These are phyloP conservation scores for Graptemys geographica DNA, from an alignment of 2,797 vertebrate species.

Conservation along the genomic window DNA sequence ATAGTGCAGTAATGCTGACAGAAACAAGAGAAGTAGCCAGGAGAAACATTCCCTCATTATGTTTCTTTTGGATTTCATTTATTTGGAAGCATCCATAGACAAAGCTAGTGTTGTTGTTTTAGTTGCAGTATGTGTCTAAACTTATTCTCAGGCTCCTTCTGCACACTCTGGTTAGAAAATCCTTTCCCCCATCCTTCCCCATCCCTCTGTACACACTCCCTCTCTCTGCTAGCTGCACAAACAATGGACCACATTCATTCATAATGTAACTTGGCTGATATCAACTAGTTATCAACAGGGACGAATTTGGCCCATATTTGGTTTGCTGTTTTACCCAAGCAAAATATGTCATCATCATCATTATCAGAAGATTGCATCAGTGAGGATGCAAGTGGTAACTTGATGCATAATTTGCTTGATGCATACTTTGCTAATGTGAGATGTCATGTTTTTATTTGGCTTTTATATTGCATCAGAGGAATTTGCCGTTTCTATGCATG, in stretches of 20 bases:
- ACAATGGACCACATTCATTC: conserved; percentile 71
- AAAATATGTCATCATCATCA: conserved; percentile 31
- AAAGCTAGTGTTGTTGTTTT: conserved; percentile 69
- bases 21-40: conserved; percentile 25
- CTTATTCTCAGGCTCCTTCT: conserved; percentile 50
- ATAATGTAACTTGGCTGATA: conserved; percentile 42
- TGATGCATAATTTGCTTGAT: background rate
- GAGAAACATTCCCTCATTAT: conserved; percentile 67
- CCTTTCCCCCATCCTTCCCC: conserved; percentile 40
- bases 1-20: conserved; percentile 47
- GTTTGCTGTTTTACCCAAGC: conserved; percentile 36
- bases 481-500: background rate
- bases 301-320: conserved; percentile 35
- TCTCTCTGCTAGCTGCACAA: conserved; percentile 48
- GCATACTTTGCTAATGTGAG: background rate
- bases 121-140: conserved; percentile 68
- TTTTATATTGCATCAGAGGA: background rate
- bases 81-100: conserved; percentile 73
- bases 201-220: conserved; percentile 50
- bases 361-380: conserved; percentile 18
- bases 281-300: conserved; percentile 53
- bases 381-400: background rate
- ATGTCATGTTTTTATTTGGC: background rate
- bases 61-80: conserved; percentile 74
- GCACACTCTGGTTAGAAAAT: conserved; percentile 56